A percentile compares a stretch with the other conserved stretches of the same genome.
Evolutionary conservation across 2,113 vertebrate species (phyloP).

Genomic region (Rallus limicola): DNA sequence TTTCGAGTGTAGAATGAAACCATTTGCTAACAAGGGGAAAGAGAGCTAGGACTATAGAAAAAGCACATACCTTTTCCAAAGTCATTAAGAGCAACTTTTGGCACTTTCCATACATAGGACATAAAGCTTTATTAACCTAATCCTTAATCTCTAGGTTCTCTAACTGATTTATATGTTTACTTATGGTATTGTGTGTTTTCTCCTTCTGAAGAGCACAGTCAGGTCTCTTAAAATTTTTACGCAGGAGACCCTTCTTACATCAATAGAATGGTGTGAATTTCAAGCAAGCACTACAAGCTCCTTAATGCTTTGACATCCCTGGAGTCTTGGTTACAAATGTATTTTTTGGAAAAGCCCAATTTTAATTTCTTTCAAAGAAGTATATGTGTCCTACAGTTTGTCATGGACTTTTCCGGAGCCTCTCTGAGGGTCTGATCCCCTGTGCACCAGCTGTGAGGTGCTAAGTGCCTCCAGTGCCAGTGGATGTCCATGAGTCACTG

Average conservation of each 20-base stretch:
- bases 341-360: slow-evolving; percentile 10
- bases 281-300: slow-evolving; percentile 1
- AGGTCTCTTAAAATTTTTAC: slow-evolving; percentile 27
- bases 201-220: slow-evolving; percentile 43
- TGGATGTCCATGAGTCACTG: neutral
- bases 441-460: neutral
- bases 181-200: slow-evolving; percentile 57
- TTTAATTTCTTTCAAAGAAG: neutral
- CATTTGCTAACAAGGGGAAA: slow-evolving; percentile 63
- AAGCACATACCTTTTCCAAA: slow-evolving; percentile 32
- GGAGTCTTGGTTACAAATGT: neutral
- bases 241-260: neutral
- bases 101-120: slow-evolving; percentile 1
- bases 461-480: neutral
- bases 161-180: slow-evolving; percentile 52
- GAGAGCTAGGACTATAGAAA: slow-evolving; percentile 42
- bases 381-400: neutral
- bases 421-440: neutral
- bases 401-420: neutral
- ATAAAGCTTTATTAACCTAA: slow-evolving; percentile 47
- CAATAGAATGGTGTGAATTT: slow-evolving; percentile 34
- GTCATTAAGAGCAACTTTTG: slow-evolving; percentile 48
- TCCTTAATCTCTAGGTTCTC: slow-evolving; percentile 16
- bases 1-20: slow-evolving; percentile 69
- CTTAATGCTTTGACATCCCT: slow-evolving; percentile 1